phyloP scores from a whole-genome alignment of 2,888 invertebrate genomes.

The Anthophora plumipes region DNA sequence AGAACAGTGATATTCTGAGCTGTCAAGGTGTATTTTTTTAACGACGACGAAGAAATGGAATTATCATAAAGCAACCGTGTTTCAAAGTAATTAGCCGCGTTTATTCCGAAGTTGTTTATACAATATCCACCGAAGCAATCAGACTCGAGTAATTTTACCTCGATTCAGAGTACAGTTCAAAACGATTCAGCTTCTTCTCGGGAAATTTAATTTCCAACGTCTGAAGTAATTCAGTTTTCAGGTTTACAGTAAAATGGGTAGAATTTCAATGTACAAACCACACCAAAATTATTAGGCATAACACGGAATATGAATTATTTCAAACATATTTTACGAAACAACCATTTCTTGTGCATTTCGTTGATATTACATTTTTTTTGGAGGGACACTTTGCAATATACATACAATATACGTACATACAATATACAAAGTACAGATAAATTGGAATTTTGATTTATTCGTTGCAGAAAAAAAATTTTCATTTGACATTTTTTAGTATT shows the following conservation, averaged over 20 bases:
- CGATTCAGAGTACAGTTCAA: neutral
- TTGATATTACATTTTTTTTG: no score
- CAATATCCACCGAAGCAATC: neutral
- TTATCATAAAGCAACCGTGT: neutral
- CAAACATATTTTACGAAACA: no score
- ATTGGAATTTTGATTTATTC: no score
- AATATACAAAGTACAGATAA: no score
- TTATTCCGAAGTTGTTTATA: constrained; percentile 4
- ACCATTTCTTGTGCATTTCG: no score
- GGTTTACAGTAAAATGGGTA: neutral
- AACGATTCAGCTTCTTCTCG: neutral
- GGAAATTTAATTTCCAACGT: neutral
- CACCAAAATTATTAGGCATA: no score
- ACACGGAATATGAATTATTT: no score
- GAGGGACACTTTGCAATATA: no score
- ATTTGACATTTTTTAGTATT: no score
- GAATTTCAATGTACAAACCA: neutral
- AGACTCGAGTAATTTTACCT: neutral
- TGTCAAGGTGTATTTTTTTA: neutral
- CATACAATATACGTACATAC: no score
- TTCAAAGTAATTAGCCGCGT: neutral
- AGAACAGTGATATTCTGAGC: neutral
- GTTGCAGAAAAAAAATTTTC: no score
- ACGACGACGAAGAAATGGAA: neutral
- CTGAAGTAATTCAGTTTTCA: neutral